Base-by-base conservation (phyloP, 2,888 invertebrate genomes). In the Venusia cambrica region DNA sequence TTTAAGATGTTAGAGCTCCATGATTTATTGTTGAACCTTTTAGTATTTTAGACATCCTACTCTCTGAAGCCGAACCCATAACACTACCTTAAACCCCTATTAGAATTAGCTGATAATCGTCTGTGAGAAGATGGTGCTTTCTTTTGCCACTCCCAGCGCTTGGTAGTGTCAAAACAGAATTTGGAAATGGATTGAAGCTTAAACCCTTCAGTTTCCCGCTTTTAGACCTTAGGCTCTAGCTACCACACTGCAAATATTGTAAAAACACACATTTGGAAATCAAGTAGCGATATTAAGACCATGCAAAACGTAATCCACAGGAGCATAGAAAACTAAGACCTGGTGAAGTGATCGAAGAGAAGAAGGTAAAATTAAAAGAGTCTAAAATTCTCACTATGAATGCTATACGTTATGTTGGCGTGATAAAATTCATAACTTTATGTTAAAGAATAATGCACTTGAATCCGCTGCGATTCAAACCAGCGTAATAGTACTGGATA, bases 291-390 rank as follows among this genome's bases (percentile, higher is more conserved):
- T 80, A 81, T 73, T 84, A 81, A 83, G 78, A 79, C 62, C 65
- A 79, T 80, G 69, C 73, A 83, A 85, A 79, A 73, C 79, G 64
- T 79, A 85, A 87, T 87, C 74, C 84, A 85, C 88, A 88, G 94
- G 94, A 94, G 85, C 91, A 93, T 92, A 94, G 94, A 89, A 94
- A 95, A 92, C 94, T 96, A 88, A 95, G 96, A 77, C 96, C 96
- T 62, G 96, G 96, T 87, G 96, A 97, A 91, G 93, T 96, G 88
- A 88, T 95, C 88, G 95, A 95, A 89, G 96, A 96, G 79, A 95
- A 94, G 90, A 95, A 95, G 96, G 96, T 97, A 94, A 94, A 74
- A 76, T 68, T 63, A 67, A 73, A 69, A 25, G 67, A 60, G 62
- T 73, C 72, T 76, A 72, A 70, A 69, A 73, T 62, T 70, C 73